Evolutionary conservation across 2,113 vertebrate genomes (phyloP).

Genomic region (Parus major): DNA sequence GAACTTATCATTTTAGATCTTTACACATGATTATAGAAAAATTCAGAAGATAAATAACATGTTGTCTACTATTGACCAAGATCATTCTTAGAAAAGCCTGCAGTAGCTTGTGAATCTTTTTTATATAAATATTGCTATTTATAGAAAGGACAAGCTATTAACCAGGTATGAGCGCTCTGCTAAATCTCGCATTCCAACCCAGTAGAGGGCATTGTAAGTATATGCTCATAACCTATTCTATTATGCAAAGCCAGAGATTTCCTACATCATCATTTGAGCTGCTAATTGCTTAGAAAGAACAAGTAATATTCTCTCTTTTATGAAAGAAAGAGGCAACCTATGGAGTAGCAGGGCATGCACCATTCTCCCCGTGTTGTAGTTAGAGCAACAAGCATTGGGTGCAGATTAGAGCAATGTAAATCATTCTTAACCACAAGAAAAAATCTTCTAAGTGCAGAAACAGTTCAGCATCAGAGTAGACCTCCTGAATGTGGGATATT

Average conservation of each 20-base stretch:
- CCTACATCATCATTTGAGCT: neutral
- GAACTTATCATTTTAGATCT: neutral
- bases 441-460: neutral
- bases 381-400: neutral
- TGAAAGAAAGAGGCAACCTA: neutral
- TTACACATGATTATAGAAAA: neutral
- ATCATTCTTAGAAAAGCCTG: neutral
- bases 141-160: neutral
- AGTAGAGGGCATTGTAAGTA: conserved; percentile 44
- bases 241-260: neutral
- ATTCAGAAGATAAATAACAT: neutral
- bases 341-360: neutral
- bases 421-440: neutral
- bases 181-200: neutral
- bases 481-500: neutral
- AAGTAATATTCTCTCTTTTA: neutral
- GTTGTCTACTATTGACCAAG: neutral
- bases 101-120: neutral
- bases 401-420: neutral
- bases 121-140: neutral
- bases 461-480: neutral
- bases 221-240: neutral
- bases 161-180: neutral
- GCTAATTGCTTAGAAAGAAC: neutral
- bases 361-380: neutral